Base-by-base conservation (phyloP, 2,888 invertebrate genomes). In the Amphipoea oculea region DNA sequence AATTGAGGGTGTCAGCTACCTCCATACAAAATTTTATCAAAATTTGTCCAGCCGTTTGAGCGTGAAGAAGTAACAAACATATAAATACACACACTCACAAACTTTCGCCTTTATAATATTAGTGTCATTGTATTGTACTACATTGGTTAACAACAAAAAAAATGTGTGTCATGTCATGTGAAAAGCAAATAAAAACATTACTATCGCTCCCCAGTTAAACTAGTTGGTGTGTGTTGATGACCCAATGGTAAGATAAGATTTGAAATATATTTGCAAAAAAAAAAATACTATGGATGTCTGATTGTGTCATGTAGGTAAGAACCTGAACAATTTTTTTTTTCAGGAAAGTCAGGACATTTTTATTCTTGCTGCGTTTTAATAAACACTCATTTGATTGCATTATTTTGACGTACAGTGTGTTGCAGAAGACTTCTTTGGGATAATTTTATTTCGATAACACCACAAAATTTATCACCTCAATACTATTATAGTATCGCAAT, bases 121-220 rank as follows among this genome's bases (percentile, higher is more conserved):
- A n/a, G n/a, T n/a, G n/a, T n/a, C n/a, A 54, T 57, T n/a, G n/a
- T 48, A 23, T 48, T 36, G 14, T 36, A n/a, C 36, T 17, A 60
- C 11, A 66, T 66, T 20, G n/a, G 17, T 73, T 62, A 14, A 4
- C 23, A n/a, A n/a, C 11, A 48, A 36, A 51, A 60, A 68, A n/a
- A 65, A 57, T 29, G 29, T 62, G 45, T 70, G 78, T 14, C 60
- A 83, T 70, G 78, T 14, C 60, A 83, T 60, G 78, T 29, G 66
- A 78, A 78, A 83, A 54, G 40, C 9, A 76, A 83, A 83, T 83
- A 77, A 45, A 83, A 62, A 70, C 42, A 51, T 40, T 51, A 17
- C 36, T 60, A 83, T 83, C 78, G n/a, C 12, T 62, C 60, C n/a
- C 57, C n/a, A 36, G 36, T 70, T 54, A n/a, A 60, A 69, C 57